These are phyloP conservation scores for Enoplosus armatus DNA, from an alignment of 2,797 vertebrate genomes.

Conservation along the genomic window DNA sequence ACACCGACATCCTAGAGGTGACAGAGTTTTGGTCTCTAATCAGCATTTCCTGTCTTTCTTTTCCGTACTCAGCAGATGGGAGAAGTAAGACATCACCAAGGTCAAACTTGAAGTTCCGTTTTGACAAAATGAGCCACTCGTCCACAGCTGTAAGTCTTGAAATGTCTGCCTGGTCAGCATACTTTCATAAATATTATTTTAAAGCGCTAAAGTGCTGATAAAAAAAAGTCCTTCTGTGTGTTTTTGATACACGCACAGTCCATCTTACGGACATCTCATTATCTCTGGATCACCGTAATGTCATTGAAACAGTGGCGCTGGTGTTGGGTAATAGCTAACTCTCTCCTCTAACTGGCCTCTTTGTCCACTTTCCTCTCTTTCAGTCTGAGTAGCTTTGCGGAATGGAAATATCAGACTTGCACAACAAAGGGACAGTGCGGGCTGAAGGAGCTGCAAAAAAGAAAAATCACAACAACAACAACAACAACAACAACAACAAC, in stretches of 20 bases:
- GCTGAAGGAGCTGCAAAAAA: slow-evolving; percentile 51
- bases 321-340: slow-evolving; percentile 9
- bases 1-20: background rate
- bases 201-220: background rate
- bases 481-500: background rate
- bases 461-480: slow-evolving; percentile 13
- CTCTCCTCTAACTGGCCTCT: slow-evolving; percentile 25
- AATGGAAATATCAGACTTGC: slow-evolving; percentile 34
- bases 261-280: slow-evolving; percentile 13
- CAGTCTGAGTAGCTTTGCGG: slow-evolving; percentile 77
- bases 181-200: background rate
- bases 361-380: slow-evolving; percentile 56
- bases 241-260: slow-evolving; percentile 4
- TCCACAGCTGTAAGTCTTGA: slow-evolving; percentile 85
- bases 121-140: slow-evolving; percentile 94
- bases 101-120: slow-evolving; percentile 97
- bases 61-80: slow-evolving; percentile 77
- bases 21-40: background rate
- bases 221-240: background rate
- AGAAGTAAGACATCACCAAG: slow-evolving; percentile 95
- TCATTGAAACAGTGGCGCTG: background rate
- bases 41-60: background rate
- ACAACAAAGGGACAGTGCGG: slow-evolving; percentile 40
- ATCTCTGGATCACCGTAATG: slow-evolving; percentile 6
- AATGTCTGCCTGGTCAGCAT: background rate